Percentiles rank a stretch among this genome's conserved stretches.
Conservation (phyloP, 2,888 invertebrate genomes). For the Pedicia rivosa region DNA sequence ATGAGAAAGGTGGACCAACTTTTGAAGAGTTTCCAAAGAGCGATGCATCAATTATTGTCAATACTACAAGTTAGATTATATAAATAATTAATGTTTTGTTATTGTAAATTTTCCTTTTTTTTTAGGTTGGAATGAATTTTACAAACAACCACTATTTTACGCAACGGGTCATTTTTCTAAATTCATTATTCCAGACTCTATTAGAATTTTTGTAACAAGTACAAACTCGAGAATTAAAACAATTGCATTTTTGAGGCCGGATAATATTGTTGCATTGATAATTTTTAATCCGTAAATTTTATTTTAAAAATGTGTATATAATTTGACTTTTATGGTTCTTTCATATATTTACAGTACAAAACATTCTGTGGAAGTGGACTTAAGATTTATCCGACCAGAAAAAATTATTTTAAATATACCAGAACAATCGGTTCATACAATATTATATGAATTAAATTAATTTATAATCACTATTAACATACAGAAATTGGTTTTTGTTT, state of each 20-base stretch:
- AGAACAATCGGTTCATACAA: slow-evolving; percentile 29
- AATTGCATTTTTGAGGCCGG: slow-evolving; percentile 37
- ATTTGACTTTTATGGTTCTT: no score
- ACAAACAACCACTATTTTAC: slow-evolving; percentile 82
- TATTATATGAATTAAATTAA: slow-evolving; percentile 29
- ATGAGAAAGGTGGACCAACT: slow-evolving; percentile 65
- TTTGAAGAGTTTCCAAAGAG: slow-evolving; percentile 36
- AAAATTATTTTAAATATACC: slow-evolving; percentile 23
- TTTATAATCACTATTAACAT: no score
- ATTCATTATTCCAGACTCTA: slow-evolving; percentile 47
- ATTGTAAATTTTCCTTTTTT: neutral
- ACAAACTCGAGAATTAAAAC: slow-evolving; percentile 24
- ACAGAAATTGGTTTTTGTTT: no score
- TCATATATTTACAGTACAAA: no score
- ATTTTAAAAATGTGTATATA: no score
- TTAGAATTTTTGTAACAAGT: slow-evolving; percentile 21
- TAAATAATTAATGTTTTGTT: neutral
- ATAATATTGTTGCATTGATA: slow-evolving; percentile 33
- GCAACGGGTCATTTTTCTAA: slow-evolving; percentile 65
- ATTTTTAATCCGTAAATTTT: slow-evolving; percentile 37
- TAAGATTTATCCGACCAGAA: slow-evolving; percentile 28
- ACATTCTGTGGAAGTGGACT: no score
- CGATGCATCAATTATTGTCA: slow-evolving; percentile 55
- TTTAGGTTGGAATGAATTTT: slow-evolving; percentile 46
- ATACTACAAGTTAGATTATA: slow-evolving; percentile 16